Evolutionary conservation across 1,140 invertebrate species (phyloP), one percentile per base, ranked within the genome.

Genomic region (Drosophila orena): DNA sequence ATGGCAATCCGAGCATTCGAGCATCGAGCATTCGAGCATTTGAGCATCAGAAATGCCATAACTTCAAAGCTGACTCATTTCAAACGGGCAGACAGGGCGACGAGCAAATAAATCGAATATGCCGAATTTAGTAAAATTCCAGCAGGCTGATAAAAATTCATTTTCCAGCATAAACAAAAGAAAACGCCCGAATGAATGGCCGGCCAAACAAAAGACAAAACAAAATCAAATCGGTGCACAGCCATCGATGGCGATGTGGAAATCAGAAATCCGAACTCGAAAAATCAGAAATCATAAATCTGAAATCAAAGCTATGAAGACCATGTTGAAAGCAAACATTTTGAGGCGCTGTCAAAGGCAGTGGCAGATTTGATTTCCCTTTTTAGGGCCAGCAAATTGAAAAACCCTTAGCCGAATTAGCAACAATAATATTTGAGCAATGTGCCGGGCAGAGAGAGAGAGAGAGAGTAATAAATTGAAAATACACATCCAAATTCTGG

Each of bases 341-440:
- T 54, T 44, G 56, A 35, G 20, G 64, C 44, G 73, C 49, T 74
- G 42, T 54, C 58, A 64, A 74, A 74, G n/a, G 40, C 46, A 76
- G 72, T 57, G 54, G 59, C 37, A 57, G 30, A 66, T 66, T 77
- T 58, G 47, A 76, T 76, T 77, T 77, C 55, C 73, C 54, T 53
- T 72, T 72, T 74, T 60, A 50, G 58, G 38, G 71, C 52, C 52
- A 72, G 49, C 35, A 76, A 75, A 66, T 66, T 44, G 72, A 66
- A 77, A 77, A 77, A 59, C 72, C 73, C 72, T 77, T 76, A 50
- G 38, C 49, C 35, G 70, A 76, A 86, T 72, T 68, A 79, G 85
- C 60, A 83, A 64, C 75, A 79, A 80, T 80, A 79, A 77, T 58
- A 68, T 77, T 59, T 49, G 34, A 43, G 62, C 35, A 70, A 43